Percentiles rank a stretch among this genome's conserved stretches.
Evolutionary conservation across 2,888 invertebrate species (phyloP).

Genomic region (Andrena bicolor): DNA sequence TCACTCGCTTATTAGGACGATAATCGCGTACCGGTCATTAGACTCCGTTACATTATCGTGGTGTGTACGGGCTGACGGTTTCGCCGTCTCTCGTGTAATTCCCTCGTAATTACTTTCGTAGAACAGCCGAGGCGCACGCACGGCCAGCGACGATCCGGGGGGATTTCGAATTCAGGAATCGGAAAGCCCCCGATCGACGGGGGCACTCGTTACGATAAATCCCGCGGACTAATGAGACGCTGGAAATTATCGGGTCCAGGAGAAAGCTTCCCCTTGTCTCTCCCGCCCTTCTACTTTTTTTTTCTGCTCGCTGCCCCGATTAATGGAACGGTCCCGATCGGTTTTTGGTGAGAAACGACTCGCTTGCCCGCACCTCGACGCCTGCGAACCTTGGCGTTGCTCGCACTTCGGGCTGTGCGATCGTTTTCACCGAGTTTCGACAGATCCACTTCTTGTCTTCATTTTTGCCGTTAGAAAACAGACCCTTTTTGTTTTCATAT

Average conservation of each 20-base stretch:
- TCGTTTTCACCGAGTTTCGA: not conserved
- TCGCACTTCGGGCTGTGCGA: not conserved
- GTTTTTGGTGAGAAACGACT: conserved; percentile 30
- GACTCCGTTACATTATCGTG: conserved; percentile 81
- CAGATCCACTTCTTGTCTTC: no score
- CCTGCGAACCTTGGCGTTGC: not conserved
- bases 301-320: conserved; percentile 43
- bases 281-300: not conserved
- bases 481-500: no score
- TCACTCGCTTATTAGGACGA: conserved; percentile 83
- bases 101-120: conserved; percentile 82
- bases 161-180: conserved; percentile 53
- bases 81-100: conserved; percentile 75
- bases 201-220: conserved; percentile 49
- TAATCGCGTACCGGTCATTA: conserved; percentile 82
- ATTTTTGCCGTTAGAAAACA: not conserved
- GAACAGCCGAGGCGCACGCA: conserved; percentile 76
- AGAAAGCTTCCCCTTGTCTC: not conserved
- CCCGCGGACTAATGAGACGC: conserved; percentile 41
- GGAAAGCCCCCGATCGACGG: conserved; percentile 31
- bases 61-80: conserved; percentile 66
- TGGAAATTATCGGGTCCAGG: conserved; percentile 47
- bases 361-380: not conserved
- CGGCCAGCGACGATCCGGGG: conserved; percentile 70
- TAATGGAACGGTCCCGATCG: conserved; percentile 24